Evolutionary conservation across 2,888 invertebrate species (phyloP), one percentile per base, ranked within the genome.

Genomic region (Calephelis perditalis): DNA sequence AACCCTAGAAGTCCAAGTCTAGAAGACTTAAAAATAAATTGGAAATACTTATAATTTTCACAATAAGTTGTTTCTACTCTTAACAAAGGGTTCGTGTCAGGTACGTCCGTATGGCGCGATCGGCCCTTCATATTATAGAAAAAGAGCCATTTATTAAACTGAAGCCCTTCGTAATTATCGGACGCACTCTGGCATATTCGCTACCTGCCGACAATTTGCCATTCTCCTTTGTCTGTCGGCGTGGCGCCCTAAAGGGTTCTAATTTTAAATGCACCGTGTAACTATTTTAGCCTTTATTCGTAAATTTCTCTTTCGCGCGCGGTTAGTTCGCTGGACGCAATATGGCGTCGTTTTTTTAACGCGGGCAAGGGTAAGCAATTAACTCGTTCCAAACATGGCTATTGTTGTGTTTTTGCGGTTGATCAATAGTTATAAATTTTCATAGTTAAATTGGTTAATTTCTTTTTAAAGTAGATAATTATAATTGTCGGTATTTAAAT

Each of bases 161-260:
- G 79, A 82, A 78, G 81, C 84, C 85, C 86, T 82, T 79, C 77
- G 81, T 88, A 89, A 89, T 90, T 89, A 89, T 86, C 78, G 82
- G 79, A 80, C 77, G 82, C 81, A 80, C 80, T 86, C 79, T 80
- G 77, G 77, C 80, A 84, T 87, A 88, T 89, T 90, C 88, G 89
- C 90, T 90, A 90, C 90, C 88, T 89, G 89, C 89, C 81, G 80
- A 78, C 86, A 88, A 86, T 90, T 90, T 85, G 89, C 86, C 85
- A 89, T 86, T 88, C 81, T 85, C 79, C 83, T 84, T 90, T 90
- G 89, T 90, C 83, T 87, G 89, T 77, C 88, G 86, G 89, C 82
- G 88, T 88, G 90, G 90, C 89, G 89, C 89, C 89, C 90, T 82
- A 90, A 90, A 90, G 90, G 90, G 90, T 87, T 90, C 81, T 83